Base-by-base conservation (phyloP, 2,888 invertebrate genomes). In the Icerya purchasi region DNA sequence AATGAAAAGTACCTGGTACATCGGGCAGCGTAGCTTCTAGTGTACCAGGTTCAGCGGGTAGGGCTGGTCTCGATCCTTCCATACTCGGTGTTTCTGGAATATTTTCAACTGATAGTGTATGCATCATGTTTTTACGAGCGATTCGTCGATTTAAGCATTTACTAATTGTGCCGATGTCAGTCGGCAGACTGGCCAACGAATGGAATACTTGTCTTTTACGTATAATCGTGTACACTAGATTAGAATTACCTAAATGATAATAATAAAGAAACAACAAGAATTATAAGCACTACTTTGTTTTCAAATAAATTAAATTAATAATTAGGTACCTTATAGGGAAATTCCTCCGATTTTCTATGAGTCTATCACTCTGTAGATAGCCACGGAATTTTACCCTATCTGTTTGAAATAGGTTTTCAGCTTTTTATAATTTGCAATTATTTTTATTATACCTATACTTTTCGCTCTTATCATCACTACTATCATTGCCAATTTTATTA, bases 131-230 rank as follows among this genome's bases (percentile, higher is more conserved):
- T 55, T 65, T 66, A 36, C 63, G 59, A 5, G 36, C 36, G 2
- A 62, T 53, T 50, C 65, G 61, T 59, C 65, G 65, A 5, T 74
- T 77, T 50, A 84, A 73, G 1, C 86, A 84, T 69, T 86, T 84
- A 50, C 85, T 79, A 68, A 98, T 96, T 63, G 91, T 84, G 23
- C 82, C 77, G 72, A 87, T 86, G 72, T 98, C 97, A 62, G 88
- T 86, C 5, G 96, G 93, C 65, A 99, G 74, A 75, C 97, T 98
- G n/a, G 96, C 93, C 68, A 99, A 76, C 63, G 87, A 83, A 74
- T 98, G 96, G 75, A 98, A 98, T 61, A 97, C 93, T 71, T 88
- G 88, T n/a, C 98, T 80, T 72, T 99, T 98, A 57, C 97, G 81
- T 68, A 98, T 98, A 65, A 99, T 96, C 1, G 97, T 98, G 75